These are phyloP conservation scores for Trichonephila inaurata DNA, from an alignment of 1,140 invertebrate species.

Conservation along the genomic window DNA sequence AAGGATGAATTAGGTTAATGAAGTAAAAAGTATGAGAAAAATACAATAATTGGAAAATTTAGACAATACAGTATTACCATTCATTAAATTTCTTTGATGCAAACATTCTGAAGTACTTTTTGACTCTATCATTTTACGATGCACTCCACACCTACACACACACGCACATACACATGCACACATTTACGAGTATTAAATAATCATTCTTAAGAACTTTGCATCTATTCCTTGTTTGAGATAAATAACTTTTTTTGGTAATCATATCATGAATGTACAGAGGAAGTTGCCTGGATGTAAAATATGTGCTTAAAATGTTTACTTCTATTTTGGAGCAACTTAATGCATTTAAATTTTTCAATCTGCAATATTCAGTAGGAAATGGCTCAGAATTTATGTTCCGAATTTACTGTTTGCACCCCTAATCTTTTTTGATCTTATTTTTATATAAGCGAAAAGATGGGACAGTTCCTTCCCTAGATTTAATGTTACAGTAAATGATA, in stretches of 20 bases:
- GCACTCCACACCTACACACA: too few relatives aligned
- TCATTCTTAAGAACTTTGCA: background rate
- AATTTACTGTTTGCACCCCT: background rate
- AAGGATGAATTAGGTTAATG: too few relatives aligned
- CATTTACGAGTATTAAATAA: too few relatives aligned
- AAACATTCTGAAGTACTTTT: too few relatives aligned
- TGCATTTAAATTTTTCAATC: conserved; percentile 2
- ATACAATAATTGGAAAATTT: too few relatives aligned
- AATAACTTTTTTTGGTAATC: background rate
- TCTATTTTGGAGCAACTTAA: background rate
- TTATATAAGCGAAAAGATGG: background rate
- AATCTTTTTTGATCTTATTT: background rate
- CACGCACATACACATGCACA: too few relatives aligned
- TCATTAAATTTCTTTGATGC: too few relatives aligned
- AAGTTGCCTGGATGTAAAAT: background rate
- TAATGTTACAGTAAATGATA: background rate
- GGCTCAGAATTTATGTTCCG: background rate
- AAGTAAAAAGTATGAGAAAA: too few relatives aligned
- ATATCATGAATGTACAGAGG: background rate
- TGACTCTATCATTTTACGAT: too few relatives aligned
- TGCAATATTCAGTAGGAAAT: background rate
- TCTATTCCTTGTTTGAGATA: background rate
- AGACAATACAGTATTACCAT: too few relatives aligned
- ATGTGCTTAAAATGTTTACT: background rate
- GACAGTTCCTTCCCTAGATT: background rate